Conservation (phyloP, 2,888 invertebrate species). For the Papilio gigon region DNA sequence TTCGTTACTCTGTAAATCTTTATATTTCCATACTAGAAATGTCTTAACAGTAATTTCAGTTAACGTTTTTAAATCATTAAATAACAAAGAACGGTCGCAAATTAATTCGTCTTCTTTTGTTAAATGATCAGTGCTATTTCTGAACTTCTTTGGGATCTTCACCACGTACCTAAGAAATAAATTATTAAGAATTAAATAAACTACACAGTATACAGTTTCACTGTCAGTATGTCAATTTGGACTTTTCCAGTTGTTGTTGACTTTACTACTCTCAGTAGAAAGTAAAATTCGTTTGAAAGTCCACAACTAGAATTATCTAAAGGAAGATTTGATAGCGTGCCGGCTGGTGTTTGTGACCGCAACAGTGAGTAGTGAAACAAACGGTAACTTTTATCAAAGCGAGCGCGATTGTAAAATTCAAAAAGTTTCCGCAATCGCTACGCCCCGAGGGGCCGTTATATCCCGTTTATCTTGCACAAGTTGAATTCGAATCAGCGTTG, state of each 20-base stretch:
- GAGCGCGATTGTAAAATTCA: constrained; percentile 52
- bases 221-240: too few relatives aligned
- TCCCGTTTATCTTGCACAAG: constrained; percentile 53
- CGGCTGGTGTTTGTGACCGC: neutral
- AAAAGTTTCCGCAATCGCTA: constrained; percentile 52
- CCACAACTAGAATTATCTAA: neutral
- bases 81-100: too few relatives aligned
- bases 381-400: constrained; percentile 52
- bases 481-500: constrained; percentile 44
- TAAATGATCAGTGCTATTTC: too few relatives aligned
- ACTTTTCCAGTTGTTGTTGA: neutral
- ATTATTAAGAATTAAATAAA: too few relatives aligned
- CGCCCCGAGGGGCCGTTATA: constrained; percentile 50
- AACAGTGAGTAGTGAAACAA: constrained; percentile 45
- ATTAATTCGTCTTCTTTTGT: too few relatives aligned
- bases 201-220: too few relatives aligned
- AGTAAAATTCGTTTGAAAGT: neutral
- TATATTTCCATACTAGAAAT: neutral
- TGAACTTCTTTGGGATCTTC: too few relatives aligned
- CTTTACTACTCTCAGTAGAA: neutral
- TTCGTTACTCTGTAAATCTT: constrained; percentile 5
- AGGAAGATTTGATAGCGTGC: neutral
- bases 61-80: neutral
- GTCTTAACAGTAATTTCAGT: neutral
- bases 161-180: too few relatives aligned